A percentile compares a stretch with the other conserved stretches of the same genome.
Evolutionary conservation across 2,888 invertebrate genomes (phyloP).

Genomic region (Eutolmus rufibarbis): DNA sequence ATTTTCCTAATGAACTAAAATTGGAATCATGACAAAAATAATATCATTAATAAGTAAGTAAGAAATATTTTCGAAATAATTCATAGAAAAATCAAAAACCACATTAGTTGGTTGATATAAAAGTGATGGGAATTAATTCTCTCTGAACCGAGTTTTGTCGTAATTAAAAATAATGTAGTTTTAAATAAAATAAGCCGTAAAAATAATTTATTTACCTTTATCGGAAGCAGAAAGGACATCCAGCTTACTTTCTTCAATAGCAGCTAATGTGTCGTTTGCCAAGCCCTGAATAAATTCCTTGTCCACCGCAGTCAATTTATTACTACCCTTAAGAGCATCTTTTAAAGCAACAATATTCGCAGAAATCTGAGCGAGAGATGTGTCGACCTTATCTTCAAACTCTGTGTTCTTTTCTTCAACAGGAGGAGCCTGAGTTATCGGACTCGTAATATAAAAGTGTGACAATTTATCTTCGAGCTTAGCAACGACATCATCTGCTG

Average conservation of each 20-base stretch:
- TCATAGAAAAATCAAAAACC: too few species aligned
- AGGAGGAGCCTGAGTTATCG: slow-evolving; percentile 51
- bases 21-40: too few species aligned
- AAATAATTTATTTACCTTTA: slow-evolving; percentile 57
- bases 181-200: not conserved
- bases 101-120: too few species aligned
- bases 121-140: too few species aligned
- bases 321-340: slow-evolving; percentile 64
- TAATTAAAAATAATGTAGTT: not conserved
- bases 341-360: slow-evolving; percentile 59
- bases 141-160: too few species aligned
- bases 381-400: slow-evolving; percentile 63
- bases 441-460: slow-evolving; percentile 53
- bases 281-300: slow-evolving; percentile 65
- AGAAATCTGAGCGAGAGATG: slow-evolving; percentile 62
- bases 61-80: too few species aligned
- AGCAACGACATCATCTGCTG: slow-evolving; percentile 55
- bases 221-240: slow-evolving; percentile 63
- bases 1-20: too few species aligned
- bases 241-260: slow-evolving; percentile 66
- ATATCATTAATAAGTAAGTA: too few species aligned
- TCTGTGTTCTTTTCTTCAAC: slow-evolving; percentile 58
- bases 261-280: slow-evolving; percentile 70
- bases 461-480: slow-evolving; percentile 58
- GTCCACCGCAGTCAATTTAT: slow-evolving; percentile 62